phyloP scores from a whole-genome alignment of 2,888 invertebrate species.

The Clostera curtula region DNA sequence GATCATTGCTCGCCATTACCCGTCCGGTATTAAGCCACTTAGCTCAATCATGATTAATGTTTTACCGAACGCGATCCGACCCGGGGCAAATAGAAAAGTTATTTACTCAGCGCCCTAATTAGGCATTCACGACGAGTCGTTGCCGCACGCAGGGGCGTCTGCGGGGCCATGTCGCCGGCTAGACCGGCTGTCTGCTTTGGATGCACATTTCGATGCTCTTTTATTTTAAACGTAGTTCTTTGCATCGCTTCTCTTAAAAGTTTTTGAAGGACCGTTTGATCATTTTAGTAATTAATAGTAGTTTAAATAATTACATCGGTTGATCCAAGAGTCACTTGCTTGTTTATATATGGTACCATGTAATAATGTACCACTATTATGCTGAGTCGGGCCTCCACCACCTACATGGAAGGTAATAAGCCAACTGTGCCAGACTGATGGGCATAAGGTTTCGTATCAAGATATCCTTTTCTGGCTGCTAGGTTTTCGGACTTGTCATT shows the following conservation, averaged over 20 bases:
- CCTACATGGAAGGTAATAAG: too few species aligned
- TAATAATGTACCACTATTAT: too few species aligned
- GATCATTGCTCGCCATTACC: slow-evolving; percentile 72
- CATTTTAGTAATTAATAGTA: neutral
- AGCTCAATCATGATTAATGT: slow-evolving; percentile 76
- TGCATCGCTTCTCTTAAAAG: slow-evolving; percentile 5
- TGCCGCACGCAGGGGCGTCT: slow-evolving; percentile 60
- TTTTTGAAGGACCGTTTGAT: too few species aligned
- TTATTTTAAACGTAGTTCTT: slow-evolving; percentile 21
- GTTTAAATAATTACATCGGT: neutral
- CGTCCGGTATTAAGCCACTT: slow-evolving; percentile 75
- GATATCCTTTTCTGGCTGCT: too few species aligned
- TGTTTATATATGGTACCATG: too few species aligned
- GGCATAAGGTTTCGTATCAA: too few species aligned
- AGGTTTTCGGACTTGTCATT: too few species aligned
- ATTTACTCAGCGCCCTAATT: slow-evolving; percentile 70
- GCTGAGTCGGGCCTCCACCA: too few species aligned
- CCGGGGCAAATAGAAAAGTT: slow-evolving; percentile 71
- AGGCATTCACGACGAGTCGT: slow-evolving; percentile 70
- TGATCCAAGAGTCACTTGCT: too few species aligned
- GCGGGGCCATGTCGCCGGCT: slow-evolving; percentile 48
- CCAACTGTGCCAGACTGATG: too few species aligned
- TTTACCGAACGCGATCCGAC: slow-evolving; percentile 66
- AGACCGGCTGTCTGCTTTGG: slow-evolving; percentile 57
- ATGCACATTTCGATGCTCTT: slow-evolving; percentile 30